Evolutionary conservation across 2,888 invertebrate genomes (phyloP).

Genomic region (Tanytarsus gracilentus): DNA sequence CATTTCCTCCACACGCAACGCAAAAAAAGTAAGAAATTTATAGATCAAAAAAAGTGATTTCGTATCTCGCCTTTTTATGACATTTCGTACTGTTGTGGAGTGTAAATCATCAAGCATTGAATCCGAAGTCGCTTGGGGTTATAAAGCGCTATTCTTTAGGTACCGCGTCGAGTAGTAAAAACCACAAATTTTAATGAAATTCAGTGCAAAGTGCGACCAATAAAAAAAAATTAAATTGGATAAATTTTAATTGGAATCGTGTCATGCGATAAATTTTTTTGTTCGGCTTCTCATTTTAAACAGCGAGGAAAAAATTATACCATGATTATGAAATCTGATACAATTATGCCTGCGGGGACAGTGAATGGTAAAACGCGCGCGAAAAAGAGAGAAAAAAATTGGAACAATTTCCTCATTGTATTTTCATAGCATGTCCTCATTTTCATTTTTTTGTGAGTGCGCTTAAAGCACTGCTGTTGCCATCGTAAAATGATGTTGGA

Average conservation of each 20-base stretch:
- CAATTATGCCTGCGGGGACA: conserved; percentile 22
- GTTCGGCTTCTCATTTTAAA: neutral
- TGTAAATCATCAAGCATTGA: too few species aligned
- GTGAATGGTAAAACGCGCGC: neutral
- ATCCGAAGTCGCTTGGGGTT: too few species aligned
- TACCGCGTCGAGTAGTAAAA: neutral
- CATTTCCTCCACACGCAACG: neutral
- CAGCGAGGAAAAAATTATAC: conserved; percentile 3
- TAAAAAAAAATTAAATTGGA: conserved; percentile 19
- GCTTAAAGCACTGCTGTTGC: too few species aligned
- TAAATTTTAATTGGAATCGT: conserved; percentile 27
- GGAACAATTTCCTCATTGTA: neutral
- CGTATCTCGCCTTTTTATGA: too few species aligned
- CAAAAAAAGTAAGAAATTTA: too few species aligned
- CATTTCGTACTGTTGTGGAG: too few species aligned
- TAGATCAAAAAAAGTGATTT: too few species aligned
- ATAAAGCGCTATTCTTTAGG: too few species aligned
- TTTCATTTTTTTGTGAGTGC: neutral
- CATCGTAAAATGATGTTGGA: neutral
- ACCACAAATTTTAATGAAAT: conserved; percentile 14
- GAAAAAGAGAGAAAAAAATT: neutral
- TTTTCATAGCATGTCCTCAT: conserved; percentile 1
- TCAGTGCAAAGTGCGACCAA: conserved; percentile 4
- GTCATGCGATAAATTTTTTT: conserved; percentile 16
- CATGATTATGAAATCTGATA: conserved; percentile 26